Evolutionary conservation across 2,797 vertebrate genomes (phyloP).

Genomic region (Notolepis coatsorum): DNA sequence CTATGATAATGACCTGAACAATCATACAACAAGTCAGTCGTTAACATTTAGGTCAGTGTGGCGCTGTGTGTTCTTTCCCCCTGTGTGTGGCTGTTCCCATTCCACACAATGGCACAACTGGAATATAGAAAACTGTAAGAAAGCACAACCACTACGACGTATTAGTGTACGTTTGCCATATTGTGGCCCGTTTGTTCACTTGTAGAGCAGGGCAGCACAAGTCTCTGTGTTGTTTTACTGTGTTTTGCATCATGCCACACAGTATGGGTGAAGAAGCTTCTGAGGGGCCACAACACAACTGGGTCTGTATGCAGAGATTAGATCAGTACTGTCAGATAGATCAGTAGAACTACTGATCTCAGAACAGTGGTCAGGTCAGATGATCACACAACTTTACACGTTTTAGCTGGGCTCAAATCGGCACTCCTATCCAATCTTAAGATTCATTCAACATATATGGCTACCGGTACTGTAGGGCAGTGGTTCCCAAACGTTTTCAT

Average conservation of each 20-base stretch:
- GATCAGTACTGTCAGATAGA: no score
- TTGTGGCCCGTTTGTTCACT: no score
- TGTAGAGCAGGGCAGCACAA: not conserved
- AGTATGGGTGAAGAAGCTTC: not conserved
- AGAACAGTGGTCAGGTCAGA: no score
- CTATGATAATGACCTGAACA: not conserved
- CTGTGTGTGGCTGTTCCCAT: conserved; percentile 21
- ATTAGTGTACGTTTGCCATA: not conserved
- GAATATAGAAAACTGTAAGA: conserved; percentile 11
- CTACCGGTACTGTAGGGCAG: no score
- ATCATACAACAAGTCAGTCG: not conserved
- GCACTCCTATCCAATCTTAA: no score
- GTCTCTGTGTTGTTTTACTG: not conserved
- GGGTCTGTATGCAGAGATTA: no score
- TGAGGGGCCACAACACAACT: not conserved
- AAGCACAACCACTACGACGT: not conserved
- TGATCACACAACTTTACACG: no score
- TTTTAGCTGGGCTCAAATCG: no score
- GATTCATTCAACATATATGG: no score
- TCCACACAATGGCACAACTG: conserved; percentile 56
- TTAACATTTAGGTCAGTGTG: not conserved
- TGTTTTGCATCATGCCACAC: not conserved
- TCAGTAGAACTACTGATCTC: no score
- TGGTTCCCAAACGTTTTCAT: no score
- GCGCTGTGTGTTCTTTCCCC: conserved; percentile 6